phyloP scores from a whole-genome alignment of 92 coral and sea anemone genomes.

The Phenganax marumi region DNA sequence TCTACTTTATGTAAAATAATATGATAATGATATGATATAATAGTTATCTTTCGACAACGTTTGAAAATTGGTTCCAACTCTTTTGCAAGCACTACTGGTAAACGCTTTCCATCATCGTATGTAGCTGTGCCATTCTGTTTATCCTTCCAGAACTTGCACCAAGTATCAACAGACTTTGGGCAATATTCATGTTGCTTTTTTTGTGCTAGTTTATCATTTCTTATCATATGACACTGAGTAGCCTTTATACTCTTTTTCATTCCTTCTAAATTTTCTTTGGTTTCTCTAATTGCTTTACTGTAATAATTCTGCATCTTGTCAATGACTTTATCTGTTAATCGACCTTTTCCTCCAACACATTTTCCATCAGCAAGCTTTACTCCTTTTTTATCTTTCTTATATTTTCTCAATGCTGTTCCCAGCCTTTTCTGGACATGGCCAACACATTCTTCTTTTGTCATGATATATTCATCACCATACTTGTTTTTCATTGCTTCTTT shows the following conservation, averaged over 20 bases:
- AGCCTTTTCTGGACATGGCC: slow-evolving; percentile 67
- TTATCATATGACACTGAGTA: slow-evolving; percentile 51
- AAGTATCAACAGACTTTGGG: slow-evolving; percentile 52
- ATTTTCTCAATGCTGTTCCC: slow-evolving; percentile 56
- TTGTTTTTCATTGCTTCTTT: slow-evolving; percentile 51
- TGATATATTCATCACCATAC: slow-evolving; percentile 37
- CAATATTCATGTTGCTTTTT: slow-evolving; percentile 57
- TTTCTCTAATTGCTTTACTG: slow-evolving; percentile 50
- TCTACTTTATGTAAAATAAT: too few relatives aligned
- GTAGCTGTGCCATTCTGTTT: slow-evolving; percentile 38
- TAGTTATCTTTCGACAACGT: neutral
- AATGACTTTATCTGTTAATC: slow-evolving; percentile 60
- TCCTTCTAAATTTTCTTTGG: slow-evolving; percentile 46
- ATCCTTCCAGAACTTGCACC: slow-evolving; percentile 64
- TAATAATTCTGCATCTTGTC: slow-evolving; percentile 61
- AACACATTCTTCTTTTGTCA: slow-evolving; percentile 68
- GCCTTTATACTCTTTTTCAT: slow-evolving; percentile 59
- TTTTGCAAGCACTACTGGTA: neutral
- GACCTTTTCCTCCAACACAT: slow-evolving; percentile 53
- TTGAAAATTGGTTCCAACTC: slow-evolving; percentile 18
- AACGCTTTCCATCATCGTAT: slow-evolving; percentile 12
- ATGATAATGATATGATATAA: too few relatives aligned
- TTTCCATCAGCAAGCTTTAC: slow-evolving; percentile 59
- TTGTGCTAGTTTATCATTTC: slow-evolving; percentile 22
- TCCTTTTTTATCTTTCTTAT: slow-evolving; percentile 52